Percentiles rank a stretch among this genome's conserved stretches.
phyloP scores from a whole-genome alignment of 2,888 invertebrate species.

The Diplazon laetatorius region DNA sequence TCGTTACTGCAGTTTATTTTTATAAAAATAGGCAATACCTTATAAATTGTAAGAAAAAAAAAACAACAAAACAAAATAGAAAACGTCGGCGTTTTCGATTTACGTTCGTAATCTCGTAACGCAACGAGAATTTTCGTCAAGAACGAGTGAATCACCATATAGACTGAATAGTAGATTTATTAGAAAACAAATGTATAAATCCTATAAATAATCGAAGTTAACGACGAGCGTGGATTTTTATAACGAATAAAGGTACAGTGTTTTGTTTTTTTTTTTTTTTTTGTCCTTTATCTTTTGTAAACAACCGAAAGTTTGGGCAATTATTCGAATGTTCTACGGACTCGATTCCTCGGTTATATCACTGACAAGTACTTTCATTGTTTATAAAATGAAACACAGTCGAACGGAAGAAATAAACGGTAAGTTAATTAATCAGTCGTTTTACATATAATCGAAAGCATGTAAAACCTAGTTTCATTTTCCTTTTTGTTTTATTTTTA shows the following conservation, averaged over 20 bases:
- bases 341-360: constrained; percentile 6
- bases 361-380: neutral
- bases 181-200: constrained; percentile 59
- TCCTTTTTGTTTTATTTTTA: constrained; percentile 4
- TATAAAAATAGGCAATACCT: no score
- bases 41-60: no score
- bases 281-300: no score
- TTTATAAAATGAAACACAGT: constrained; percentile 6
- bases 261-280: constrained; percentile 1
- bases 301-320: constrained; percentile 35
- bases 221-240: constrained; percentile 16
- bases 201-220: constrained; percentile 43
- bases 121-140: neutral
- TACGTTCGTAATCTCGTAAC: neutral
- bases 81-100: no score
- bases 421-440: constrained; percentile 57
- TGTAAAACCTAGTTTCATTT: constrained; percentile 49
- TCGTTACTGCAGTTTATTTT: no score
- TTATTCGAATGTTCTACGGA: constrained; percentile 39
- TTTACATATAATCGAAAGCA: constrained; percentile 52
- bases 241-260: constrained; percentile 41
- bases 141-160: constrained; percentile 3
- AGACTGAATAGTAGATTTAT: constrained; percentile 57
- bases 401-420: constrained; percentile 44
- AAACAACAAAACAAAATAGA: no score